These are phyloP conservation scores for Zaprionus obscuricornis DNA, from an alignment of 2,888 invertebrate species.

Conservation along the genomic window DNA sequence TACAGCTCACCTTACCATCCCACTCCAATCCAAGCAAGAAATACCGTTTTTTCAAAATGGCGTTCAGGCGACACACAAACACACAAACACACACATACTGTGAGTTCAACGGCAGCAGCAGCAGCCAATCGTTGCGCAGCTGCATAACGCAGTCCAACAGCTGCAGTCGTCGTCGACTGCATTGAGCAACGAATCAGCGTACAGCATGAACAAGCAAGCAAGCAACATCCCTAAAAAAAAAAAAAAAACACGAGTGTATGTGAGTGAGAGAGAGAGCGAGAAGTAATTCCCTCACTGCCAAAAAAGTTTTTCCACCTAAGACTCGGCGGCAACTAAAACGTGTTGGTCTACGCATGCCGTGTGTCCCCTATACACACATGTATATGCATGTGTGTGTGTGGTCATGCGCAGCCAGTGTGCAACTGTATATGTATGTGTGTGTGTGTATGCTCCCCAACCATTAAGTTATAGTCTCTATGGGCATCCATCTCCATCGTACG, in stretches of 20 bases:
- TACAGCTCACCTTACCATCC: too few species aligned
- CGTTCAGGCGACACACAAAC: slow-evolving; percentile 9
- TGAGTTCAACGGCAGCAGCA: slow-evolving; percentile 9
- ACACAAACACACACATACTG: neutral
- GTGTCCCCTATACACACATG: slow-evolving; percentile 41
- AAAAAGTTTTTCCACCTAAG: neutral
- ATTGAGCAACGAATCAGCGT: slow-evolving; percentile 66
- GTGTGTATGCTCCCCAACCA: slow-evolving; percentile 47
- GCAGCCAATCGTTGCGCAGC: slow-evolving; percentile 58
- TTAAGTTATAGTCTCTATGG: slow-evolving; percentile 32
- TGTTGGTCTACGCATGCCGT: slow-evolving; percentile 30
- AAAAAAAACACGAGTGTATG: neutral
- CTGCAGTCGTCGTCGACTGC: slow-evolving; percentile 54
- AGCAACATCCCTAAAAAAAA: slow-evolving; percentile 41
- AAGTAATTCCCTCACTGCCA: too few species aligned
- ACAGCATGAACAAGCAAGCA: slow-evolving; percentile 12
- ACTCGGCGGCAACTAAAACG: neutral
- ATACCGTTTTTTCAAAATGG: slow-evolving; percentile 41
- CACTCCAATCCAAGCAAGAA: neutral
- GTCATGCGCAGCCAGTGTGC: slow-evolving; percentile 71
- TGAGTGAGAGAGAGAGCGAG: neutral
- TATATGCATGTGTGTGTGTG: slow-evolving; percentile 42
- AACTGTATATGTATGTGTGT: slow-evolving; percentile 30
- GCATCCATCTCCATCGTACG: slow-evolving; percentile 32
- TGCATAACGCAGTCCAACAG: slow-evolving; percentile 39